Conservation (phyloP, 2,888 invertebrate species). For the Nasonia oneida region DNA sequence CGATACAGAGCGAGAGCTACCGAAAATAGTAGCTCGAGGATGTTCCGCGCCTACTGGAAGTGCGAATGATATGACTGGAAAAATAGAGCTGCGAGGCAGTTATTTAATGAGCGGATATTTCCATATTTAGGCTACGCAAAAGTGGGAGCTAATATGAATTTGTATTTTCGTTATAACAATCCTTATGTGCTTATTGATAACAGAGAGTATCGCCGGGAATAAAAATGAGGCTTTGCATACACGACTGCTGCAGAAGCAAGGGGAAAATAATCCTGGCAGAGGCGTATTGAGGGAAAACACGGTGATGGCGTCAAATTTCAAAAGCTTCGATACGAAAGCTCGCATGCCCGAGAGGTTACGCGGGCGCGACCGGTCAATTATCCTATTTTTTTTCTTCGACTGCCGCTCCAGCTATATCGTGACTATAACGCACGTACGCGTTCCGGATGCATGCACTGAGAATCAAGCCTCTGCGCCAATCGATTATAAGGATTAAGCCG, state of each 20-base stretch:
- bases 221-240: too few species aligned
- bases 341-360: not conserved
- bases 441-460: not conserved
- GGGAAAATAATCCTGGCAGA: not conserved
- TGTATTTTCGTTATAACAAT: too few species aligned
- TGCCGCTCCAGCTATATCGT: not conserved
- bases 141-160: not conserved
- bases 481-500: slow-evolving; percentile 29
- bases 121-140: not conserved
- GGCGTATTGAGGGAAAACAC: not conserved
- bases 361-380: not conserved
- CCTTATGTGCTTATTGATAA: too few species aligned
- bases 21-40: not conserved
- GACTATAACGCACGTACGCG: not conserved
- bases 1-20: not conserved
- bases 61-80: not conserved
- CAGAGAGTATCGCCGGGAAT: too few species aligned
- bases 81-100: not conserved
- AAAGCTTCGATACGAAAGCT: not conserved
- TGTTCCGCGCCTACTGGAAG: not conserved
- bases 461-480: not conserved
- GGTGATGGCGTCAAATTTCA: not conserved
- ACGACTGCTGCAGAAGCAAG: not conserved
- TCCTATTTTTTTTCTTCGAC: not conserved
- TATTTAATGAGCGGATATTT: not conserved